Percentiles rank a stretch among this genome's conserved stretches.
These are phyloP conservation scores for Acronicta psi DNA, from an alignment of 2,888 invertebrate genomes.

Conservation along the genomic window DNA sequence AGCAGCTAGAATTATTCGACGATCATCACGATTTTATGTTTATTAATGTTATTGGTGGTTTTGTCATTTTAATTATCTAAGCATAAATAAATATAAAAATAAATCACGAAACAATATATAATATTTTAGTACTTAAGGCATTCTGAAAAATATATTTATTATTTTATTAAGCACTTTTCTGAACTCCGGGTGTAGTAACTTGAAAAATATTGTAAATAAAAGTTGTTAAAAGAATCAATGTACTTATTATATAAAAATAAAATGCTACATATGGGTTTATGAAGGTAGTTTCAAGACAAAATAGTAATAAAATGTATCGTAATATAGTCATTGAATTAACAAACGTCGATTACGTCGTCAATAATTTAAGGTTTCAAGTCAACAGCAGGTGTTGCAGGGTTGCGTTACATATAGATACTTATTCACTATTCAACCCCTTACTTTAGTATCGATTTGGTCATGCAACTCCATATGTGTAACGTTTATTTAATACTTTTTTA, in stretches of 20 bases:
- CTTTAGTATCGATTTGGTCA: slow-evolving; percentile 36
- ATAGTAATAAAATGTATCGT: slow-evolving; percentile 26
- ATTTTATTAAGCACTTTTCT: too few species aligned
- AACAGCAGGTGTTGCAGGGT: slow-evolving; percentile 44
- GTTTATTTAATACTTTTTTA: slow-evolving; percentile 25
- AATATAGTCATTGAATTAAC: slow-evolving; percentile 48
- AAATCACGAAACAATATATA: too few species aligned
- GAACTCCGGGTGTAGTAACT: too few species aligned
- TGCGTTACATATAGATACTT: slow-evolving; percentile 19
- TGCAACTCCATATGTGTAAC: slow-evolving; percentile 32
- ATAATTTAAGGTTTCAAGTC: slow-evolving; percentile 33
- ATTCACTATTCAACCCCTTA: slow-evolving; percentile 36
- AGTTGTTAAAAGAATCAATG: slow-evolving; percentile 4
- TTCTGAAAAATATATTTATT: too few species aligned
- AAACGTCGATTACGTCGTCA: slow-evolving; percentile 40
- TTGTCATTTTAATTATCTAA: too few species aligned
- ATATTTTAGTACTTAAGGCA: too few species aligned
- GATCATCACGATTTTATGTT: too few species aligned
- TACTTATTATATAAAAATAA: slow-evolving; percentile 1
- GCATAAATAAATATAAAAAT: too few species aligned
- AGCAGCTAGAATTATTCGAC: too few species aligned
- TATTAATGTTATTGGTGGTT: too few species aligned
- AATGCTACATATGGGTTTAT: slow-evolving; percentile 1
- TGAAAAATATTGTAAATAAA: too few species aligned
- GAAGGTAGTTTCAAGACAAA: slow-evolving; percentile 28